Percentiles rank a stretch among this genome's conserved stretches.
phyloP scores from a whole-genome alignment of 1,140 invertebrate species.

The Orius laevigatus region DNA sequence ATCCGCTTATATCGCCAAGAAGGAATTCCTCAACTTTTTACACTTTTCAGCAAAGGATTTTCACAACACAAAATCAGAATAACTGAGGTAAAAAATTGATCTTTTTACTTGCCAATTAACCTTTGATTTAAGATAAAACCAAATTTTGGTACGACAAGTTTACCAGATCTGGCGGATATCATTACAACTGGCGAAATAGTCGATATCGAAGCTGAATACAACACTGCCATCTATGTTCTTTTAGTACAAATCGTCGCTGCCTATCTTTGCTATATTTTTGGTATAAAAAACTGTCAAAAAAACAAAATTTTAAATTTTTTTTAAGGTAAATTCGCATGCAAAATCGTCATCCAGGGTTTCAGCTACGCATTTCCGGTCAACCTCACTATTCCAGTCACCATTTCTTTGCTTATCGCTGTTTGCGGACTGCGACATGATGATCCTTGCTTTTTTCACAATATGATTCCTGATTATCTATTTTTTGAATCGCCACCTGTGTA shows the following conservation, averaged over 20 bases:
- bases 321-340: conserved; percentile 81
- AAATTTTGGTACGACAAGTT: conserved; percentile 26
- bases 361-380: conserved; percentile 91
- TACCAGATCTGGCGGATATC: conserved; percentile 58
- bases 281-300: conserved; percentile 23
- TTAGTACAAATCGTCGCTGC: conserved; percentile 67
- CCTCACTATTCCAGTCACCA: conserved; percentile 73
- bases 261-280: conserved; percentile 80
- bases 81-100: conserved; percentile 39
- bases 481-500: conserved; percentile 71
- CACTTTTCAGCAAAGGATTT: conserved; percentile 55
- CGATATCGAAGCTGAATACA: conserved; percentile 46
- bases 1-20: conserved; percentile 58
- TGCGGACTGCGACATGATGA: conserved; percentile 73
- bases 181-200: conserved; percentile 52
- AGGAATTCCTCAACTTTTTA: conserved; percentile 59
- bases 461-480: conserved; percentile 75
- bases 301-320: conserved; percentile 11
- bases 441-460: conserved; percentile 71
- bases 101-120: neutral
- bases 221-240: conserved; percentile 59
- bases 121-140: conserved; percentile 35
- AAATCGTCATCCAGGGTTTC: conserved; percentile 91
- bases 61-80: conserved; percentile 60
- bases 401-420: conserved; percentile 73